Percentiles rank a stretch among this genome's conserved stretches.
Conservation (phyloP, 2,888 invertebrate genomes). For the Macrophya alboannulata region DNA sequence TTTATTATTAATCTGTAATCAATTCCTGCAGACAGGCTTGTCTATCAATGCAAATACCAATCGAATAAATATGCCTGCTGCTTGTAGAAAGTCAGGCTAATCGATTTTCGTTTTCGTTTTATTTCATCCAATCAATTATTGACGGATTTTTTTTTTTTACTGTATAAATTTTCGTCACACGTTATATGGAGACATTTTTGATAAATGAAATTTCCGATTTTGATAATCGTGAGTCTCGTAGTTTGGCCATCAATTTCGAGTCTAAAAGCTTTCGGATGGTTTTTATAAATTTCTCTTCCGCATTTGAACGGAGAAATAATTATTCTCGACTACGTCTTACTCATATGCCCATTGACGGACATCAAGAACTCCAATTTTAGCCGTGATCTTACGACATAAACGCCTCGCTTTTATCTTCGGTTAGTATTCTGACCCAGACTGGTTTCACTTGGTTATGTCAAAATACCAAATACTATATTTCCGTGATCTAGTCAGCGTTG, state of each 20-base stretch:
- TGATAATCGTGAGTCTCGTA: background rate
- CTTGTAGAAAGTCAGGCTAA: background rate
- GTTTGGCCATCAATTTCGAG: background rate
- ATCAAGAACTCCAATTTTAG: background rate
- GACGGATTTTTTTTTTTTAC: background rate
- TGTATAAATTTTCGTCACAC: background rate
- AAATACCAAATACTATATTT: background rate
- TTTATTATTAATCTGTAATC: background rate
- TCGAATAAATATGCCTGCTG: background rate
- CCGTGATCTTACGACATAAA: background rate
- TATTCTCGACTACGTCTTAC: background rate
- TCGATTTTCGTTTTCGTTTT: background rate
- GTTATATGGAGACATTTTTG: background rate
- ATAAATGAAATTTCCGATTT: background rate
- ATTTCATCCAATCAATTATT: background rate
- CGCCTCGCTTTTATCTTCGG: background rate
- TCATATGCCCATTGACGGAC: background rate
- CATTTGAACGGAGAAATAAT: background rate
- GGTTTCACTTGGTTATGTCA: conserved; percentile 12
- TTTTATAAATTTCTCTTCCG: conserved; percentile 17
- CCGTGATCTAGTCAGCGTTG: background rate
- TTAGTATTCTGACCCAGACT: background rate
- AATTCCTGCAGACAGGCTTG: background rate
- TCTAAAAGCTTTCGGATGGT: background rate
- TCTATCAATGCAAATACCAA: background rate